phyloP scores from a whole-genome alignment of 2,797 vertebrate genomes.

The Choloepus didactylus region DNA sequence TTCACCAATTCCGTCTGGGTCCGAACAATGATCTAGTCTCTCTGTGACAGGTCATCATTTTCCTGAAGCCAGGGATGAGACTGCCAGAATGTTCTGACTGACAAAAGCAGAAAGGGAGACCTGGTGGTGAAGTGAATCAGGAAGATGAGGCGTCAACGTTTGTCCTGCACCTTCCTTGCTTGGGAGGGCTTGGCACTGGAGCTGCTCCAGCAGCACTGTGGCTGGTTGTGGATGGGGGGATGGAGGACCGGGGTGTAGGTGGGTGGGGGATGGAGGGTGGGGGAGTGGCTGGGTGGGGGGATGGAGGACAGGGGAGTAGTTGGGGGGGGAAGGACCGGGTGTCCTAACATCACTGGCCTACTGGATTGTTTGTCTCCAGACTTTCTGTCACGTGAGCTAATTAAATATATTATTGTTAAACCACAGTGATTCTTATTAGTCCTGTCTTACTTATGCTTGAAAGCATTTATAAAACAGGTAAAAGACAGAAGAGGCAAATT shows the following conservation, averaged over 20 bases:
- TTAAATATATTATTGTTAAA: background rate
- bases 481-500: background rate
- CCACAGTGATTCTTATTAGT: background rate
- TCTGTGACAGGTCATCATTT: background rate
- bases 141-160: background rate
- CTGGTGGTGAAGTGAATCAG: background rate
- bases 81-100: background rate
- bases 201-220: background rate
- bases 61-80: background rate
- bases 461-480: background rate
- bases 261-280: too few relatives aligned
- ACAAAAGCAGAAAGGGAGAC: background rate
- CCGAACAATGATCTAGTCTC: background rate
- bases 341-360: background rate
- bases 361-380: background rate
- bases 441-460: background rate
- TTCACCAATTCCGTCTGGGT: too few relatives aligned
- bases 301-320: too few relatives aligned
- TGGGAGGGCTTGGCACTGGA: background rate
- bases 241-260: too few relatives aligned
- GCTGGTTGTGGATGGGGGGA: too few relatives aligned
- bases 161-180: background rate
- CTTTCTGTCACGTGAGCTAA: background rate
- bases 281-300: too few relatives aligned
- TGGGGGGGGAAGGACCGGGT: background rate